These are phyloP conservation scores for Cotesia chilonis DNA, from an alignment of 1,140 invertebrate genomes.

Conservation along the genomic window DNA sequence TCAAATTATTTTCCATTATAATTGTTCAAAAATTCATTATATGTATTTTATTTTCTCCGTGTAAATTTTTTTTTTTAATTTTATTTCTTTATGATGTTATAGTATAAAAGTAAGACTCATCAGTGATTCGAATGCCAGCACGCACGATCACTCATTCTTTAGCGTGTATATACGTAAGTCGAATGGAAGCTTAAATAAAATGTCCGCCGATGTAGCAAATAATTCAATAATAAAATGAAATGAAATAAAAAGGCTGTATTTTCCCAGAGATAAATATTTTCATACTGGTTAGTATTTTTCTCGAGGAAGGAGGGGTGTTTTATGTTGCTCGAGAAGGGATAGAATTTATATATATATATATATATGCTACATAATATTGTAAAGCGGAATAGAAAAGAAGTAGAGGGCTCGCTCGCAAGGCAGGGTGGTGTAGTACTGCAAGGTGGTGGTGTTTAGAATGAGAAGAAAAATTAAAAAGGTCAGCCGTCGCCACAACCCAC, in stretches of 20 bases:
- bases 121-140: conserved; percentile 51
- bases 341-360: too few relatives aligned
- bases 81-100: neutral
- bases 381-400: too few relatives aligned
- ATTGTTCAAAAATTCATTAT: too few relatives aligned
- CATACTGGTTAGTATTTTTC: too few relatives aligned
- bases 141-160: conserved; percentile 32
- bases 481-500: conserved; percentile 47
- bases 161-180: neutral
- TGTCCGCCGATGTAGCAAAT: too few relatives aligned
- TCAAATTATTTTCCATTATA: neutral
- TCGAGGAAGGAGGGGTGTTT: neutral
- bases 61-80: too few relatives aligned
- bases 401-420: conserved; percentile 14
- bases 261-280: conserved; percentile 4
- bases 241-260: too few relatives aligned
- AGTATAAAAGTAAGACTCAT: conserved; percentile 21
- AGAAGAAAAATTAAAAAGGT: conserved; percentile 21
- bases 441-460: conserved; percentile 46
- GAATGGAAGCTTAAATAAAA: too few relatives aligned
- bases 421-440: conserved; percentile 48
- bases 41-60: too few relatives aligned
- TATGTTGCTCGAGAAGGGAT: too few relatives aligned
- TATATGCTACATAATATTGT: too few relatives aligned
- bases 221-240: too few relatives aligned